These are phyloP conservation scores for Nothocercus nigrocapillus DNA, from an alignment of 2,113 vertebrate genomes.

Conservation along the genomic window DNA sequence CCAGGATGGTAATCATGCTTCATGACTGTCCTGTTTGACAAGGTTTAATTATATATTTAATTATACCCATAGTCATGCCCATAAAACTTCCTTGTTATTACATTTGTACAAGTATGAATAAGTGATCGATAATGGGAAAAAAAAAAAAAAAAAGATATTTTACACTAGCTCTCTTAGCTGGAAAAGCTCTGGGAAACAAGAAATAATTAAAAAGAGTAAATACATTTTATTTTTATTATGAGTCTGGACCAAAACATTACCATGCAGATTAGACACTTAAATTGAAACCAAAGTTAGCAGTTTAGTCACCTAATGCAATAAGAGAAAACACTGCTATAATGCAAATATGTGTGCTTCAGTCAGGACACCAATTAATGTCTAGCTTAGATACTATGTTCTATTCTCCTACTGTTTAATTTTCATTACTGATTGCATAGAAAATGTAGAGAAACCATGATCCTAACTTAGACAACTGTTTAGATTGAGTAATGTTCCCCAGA, in stretches of 20 bases:
- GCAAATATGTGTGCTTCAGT: neutral
- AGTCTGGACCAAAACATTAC: neutral
- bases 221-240: neutral
- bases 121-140: neutral
- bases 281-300: neutral
- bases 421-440: neutral
- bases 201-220: neutral
- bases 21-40: neutral
- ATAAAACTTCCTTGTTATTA: neutral
- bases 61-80: neutral
- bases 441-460: neutral
- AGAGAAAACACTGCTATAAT: neutral
- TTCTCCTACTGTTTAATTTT: neutral
- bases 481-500: neutral
- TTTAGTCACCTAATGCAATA: neutral
- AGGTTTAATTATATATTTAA: neutral
- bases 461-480: neutral
- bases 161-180: neutral
- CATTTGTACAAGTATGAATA: neutral
- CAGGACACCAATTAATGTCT: neutral
- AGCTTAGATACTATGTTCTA: neutral
- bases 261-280: neutral
- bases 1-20: neutral
- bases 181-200: accelerated
- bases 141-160: neutral